Evolutionary conservation across 2,113 vertebrate species (phyloP).

Genomic region (Peucedramus taeniatus): DNA sequence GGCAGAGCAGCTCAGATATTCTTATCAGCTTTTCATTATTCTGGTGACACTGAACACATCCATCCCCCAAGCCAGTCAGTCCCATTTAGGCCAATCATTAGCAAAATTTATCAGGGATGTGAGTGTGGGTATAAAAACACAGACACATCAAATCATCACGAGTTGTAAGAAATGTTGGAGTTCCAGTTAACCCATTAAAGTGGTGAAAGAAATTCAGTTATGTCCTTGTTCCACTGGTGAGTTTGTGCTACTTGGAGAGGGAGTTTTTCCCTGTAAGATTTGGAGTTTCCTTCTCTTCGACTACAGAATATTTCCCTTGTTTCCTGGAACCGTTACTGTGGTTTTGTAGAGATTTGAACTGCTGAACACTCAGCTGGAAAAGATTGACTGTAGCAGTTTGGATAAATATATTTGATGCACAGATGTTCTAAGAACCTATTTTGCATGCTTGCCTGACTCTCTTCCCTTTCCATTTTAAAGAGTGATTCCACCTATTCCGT

Average conservation of each 20-base stretch:
- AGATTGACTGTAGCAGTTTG: slow-evolving; percentile 8
- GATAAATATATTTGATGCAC: slow-evolving; percentile 4
- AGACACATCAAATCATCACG: background rate
- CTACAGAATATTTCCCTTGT: background rate
- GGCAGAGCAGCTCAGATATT: background rate
- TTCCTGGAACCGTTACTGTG: background rate
- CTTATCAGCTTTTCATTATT: background rate
- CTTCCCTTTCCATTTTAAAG: background rate
- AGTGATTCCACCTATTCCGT: background rate
- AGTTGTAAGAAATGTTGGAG: background rate
- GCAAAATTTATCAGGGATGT: background rate
- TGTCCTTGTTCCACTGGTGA: background rate
- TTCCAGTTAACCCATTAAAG: background rate
- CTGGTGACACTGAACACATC: background rate
- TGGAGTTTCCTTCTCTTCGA: background rate
- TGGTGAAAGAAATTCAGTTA: background rate
- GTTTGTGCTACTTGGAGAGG: background rate
- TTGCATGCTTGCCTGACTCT: background rate
- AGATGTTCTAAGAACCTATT: slow-evolving; percentile 25
- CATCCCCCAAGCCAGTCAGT: background rate
- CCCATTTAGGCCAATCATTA: background rate
- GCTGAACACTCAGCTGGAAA: slow-evolving; percentile 21
- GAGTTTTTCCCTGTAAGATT: background rate
- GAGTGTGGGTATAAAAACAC: background rate
- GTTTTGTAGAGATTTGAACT: background rate